phyloP scores from a whole-genome alignment of 92 coral and sea anemone species.

The Porites lobata region DNA sequence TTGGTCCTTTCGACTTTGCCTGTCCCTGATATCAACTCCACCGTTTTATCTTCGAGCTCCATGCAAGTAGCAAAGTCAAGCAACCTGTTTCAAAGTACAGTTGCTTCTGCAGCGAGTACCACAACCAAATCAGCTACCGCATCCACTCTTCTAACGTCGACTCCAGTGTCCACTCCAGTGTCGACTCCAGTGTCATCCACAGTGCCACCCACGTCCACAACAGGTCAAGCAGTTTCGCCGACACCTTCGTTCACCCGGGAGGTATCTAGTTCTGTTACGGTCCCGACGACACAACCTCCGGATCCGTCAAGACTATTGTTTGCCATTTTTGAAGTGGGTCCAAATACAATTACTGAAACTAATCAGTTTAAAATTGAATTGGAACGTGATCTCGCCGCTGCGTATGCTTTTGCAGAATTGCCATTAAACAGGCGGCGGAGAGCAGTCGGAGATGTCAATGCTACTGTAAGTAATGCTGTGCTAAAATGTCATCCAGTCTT shows the following conservation, averaged over 20 bases:
- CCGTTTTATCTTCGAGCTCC: background rate
- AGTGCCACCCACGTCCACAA: background rate
- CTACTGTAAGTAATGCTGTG: constrained; percentile 48
- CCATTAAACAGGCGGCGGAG: constrained; percentile 45
- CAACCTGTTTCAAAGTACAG: background rate
- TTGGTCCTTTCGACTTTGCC: background rate
- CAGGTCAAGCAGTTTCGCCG: constrained; percentile 26
- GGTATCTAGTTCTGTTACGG: constrained; percentile 33
- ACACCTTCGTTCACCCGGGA: background rate
- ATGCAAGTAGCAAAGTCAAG: background rate
- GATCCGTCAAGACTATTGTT: constrained; percentile 15
- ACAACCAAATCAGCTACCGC: background rate
- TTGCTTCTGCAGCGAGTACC: background rate
- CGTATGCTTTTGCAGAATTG: constrained; percentile 27
- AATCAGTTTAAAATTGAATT: constrained; percentile 18
- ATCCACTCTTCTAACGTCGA: background rate
- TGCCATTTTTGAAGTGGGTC: constrained; percentile 32
- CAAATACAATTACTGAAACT: constrained; percentile 22
- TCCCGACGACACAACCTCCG: constrained; percentile 40
- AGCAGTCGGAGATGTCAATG: constrained; percentile 41
- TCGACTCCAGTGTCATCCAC: background rate
- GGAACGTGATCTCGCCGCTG: constrained; percentile 36
- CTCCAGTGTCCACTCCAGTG: background rate
- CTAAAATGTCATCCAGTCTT: background rate
- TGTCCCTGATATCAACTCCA: background rate